Evolutionary conservation across 2,113 vertebrate genomes (phyloP).

Genomic region (Toxostoma redivivum): DNA sequence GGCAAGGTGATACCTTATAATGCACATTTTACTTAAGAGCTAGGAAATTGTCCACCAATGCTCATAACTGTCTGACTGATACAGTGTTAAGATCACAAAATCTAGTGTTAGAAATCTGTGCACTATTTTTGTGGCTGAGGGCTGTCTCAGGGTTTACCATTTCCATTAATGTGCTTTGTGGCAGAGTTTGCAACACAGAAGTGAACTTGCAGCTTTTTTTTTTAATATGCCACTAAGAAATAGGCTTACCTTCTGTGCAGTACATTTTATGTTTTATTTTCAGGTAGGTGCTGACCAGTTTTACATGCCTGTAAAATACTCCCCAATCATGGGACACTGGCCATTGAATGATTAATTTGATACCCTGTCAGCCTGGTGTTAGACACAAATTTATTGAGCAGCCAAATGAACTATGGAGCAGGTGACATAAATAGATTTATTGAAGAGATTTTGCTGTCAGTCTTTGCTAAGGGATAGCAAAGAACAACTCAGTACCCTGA

Average conservation of each 20-base stretch:
- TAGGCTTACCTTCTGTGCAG: background rate
- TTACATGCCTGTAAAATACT: background rate
- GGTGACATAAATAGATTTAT: background rate
- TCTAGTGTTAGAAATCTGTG: background rate
- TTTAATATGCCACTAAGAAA: background rate
- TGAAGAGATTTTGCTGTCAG: background rate
- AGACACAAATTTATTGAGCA: background rate
- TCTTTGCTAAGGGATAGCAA: background rate
- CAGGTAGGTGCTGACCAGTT: background rate
- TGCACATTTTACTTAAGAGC: background rate
- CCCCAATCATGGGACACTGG: accelerated
- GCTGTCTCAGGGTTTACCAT: background rate
- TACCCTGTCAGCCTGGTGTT: background rate
- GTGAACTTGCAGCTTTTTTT: background rate
- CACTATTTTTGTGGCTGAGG: background rate
- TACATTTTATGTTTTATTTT: background rate
- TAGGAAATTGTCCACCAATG: background rate
- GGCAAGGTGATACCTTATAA: background rate
- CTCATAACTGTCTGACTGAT: background rate
- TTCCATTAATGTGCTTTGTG: background rate
- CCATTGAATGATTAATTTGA: background rate
- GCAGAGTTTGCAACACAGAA: background rate
- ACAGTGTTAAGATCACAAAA: background rate
- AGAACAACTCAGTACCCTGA: background rate
- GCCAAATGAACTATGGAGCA: background rate